These are phyloP conservation scores for Diceros bicornis DNA, from an alignment of 2,797 vertebrate genomes.

Conservation along the genomic window DNA sequence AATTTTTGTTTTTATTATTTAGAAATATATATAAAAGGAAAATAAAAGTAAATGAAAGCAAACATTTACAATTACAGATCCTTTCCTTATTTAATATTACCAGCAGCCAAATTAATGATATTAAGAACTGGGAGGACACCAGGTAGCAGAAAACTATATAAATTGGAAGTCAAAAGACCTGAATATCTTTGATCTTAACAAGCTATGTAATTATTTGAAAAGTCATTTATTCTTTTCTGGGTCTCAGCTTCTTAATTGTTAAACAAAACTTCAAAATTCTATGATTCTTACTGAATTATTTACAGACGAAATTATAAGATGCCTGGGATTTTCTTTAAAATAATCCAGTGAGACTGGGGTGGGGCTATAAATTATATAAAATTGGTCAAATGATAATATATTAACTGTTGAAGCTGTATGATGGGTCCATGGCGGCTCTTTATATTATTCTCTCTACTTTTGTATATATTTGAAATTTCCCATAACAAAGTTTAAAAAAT, in stretches of 20 bases:
- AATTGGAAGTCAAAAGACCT: conserved; percentile 24
- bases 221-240: neutral
- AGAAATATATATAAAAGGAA: conserved; percentile 21
- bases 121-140: neutral
- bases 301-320: neutral
- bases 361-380: neutral
- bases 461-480: neutral
- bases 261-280: conserved; percentile 44
- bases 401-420: neutral
- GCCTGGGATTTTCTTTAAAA: conserved; percentile 37
- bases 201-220: conserved; percentile 22
- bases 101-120: neutral
- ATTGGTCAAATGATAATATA: neutral
- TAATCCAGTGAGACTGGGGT: neutral
- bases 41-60: conserved; percentile 37
- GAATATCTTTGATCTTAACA: neutral
- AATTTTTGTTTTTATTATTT: conserved; percentile 30
- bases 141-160: neutral
- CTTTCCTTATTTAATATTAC: conserved; percentile 24
- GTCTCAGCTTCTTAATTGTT: neutral
- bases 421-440: neutral
- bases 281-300: conserved; percentile 33
- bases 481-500: neutral
- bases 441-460: neutral
- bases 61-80: neutral